Evolutionary conservation across 1,140 invertebrate species (phyloP).

Genomic region (Drosophila carrolli): DNA sequence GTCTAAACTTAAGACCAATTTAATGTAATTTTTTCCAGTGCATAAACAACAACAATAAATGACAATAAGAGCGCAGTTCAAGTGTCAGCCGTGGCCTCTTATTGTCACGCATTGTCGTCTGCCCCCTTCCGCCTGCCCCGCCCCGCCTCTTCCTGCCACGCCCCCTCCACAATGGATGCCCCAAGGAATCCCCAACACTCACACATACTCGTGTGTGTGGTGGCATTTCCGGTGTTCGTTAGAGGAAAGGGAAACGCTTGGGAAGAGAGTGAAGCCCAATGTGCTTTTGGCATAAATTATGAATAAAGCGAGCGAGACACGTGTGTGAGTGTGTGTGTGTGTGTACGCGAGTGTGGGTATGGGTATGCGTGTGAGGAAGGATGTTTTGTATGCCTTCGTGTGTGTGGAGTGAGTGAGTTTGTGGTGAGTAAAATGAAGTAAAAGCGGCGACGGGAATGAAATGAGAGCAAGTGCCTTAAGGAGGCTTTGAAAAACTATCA

Average conservation of each 20-base stretch:
- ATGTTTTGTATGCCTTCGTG: conserved; percentile 20
- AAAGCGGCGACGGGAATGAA: conserved; percentile 69
- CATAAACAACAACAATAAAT: conserved; percentile 69
- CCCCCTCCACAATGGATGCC: conserved; percentile 57
- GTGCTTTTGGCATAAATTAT: conserved; percentile 81
- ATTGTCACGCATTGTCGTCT: conserved; percentile 77
- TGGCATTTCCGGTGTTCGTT: conserved; percentile 76
- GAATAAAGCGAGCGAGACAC: conserved; percentile 70
- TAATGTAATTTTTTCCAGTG: conserved; percentile 13
- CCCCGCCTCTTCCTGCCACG: background rate
- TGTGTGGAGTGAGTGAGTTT: conserved; percentile 49
- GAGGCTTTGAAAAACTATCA: conserved; percentile 29
- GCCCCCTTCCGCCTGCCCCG: conserved; percentile 2
- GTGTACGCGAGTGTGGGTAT: conserved; percentile 9
- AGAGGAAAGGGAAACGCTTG: conserved; percentile 51
- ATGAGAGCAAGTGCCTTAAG: conserved; percentile 77
- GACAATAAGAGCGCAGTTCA: conserved; percentile 82
- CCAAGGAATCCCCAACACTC: conserved; percentile 67
- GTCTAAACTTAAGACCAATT: background rate
- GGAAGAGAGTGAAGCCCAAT: conserved; percentile 53
- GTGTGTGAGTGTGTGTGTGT: conserved; percentile 36
- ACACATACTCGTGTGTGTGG: conserved; percentile 52
- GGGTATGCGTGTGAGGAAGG: conserved; percentile 12
- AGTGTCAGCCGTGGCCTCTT: conserved; percentile 81
- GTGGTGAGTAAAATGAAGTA: conserved; percentile 77